A percentile compares a stretch with the other conserved stretches of the same genome.
These are phyloP conservation scores for Poeciliopsis occidentalis DNA, from an alignment of 2,113 vertebrate genomes.

Conservation along the genomic window DNA sequence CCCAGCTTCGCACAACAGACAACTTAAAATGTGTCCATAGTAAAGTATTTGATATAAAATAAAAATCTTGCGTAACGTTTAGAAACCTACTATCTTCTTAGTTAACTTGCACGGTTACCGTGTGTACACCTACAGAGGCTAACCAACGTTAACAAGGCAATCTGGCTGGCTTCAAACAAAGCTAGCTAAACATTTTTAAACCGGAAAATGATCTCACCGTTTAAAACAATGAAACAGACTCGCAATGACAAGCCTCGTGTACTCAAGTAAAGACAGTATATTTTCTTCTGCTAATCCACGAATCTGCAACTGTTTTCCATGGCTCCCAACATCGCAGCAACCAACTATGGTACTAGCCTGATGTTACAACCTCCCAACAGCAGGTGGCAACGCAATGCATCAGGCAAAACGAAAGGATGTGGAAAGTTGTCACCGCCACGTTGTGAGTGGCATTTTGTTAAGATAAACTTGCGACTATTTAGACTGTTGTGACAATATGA, in stretches of 20 bases:
- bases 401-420: neutral
- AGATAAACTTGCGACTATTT: no score
- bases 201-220: neutral
- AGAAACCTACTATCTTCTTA: neutral
- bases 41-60: constrained; percentile 17
- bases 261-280: neutral
- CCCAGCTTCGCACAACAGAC: constrained; percentile 15
- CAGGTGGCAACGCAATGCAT: constrained; percentile 35
- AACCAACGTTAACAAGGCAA: neutral
- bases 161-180: neutral
- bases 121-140: neutral
- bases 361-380: constrained; percentile 17
- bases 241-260: neutral
- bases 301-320: neutral
- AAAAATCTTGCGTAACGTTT: neutral
- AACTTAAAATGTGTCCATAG: constrained; percentile 34
- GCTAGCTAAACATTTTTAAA: neutral
- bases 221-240: neutral
- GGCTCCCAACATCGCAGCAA: constrained; percentile 15
- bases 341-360: constrained; percentile 3
- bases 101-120: neutral
- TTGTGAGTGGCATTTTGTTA: no score
- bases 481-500: no score
- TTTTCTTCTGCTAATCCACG: neutral
- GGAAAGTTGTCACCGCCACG: no score